Base-by-base conservation (phyloP, 2,888 invertebrate genomes). In the Itoplectis maculator region DNA sequence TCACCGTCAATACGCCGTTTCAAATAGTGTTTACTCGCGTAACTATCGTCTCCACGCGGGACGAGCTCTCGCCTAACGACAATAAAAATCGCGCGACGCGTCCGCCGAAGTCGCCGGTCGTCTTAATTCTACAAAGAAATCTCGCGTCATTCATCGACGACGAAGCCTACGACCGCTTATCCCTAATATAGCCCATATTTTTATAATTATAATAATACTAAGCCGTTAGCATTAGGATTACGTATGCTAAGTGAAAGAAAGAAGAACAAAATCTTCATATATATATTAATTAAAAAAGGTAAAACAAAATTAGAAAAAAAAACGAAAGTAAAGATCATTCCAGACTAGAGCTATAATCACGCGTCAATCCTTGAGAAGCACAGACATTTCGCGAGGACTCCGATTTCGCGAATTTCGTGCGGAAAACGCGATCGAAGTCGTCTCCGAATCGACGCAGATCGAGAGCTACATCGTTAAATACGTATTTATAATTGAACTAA, bases 311-410 rank as follows among this genome's bases (percentile, higher is more conserved):
- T 45, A 74, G 9, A 68, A 83, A 70, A 61, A 42, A 63, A 20
- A 45, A 59, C 66, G 42, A 29, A 73, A 69, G 59, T 9, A 73
- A 77, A 69, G 74, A 81, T 63, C 61, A 82, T 84, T 88, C 83
- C 82, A 86, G 90, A 92, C 90, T 89, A 91, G 90, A 90, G 87
- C 88, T 90, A 90, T 88, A 75, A 91, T 90, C 88, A 89, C 89
- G 88, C 86, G 87, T 86, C 81, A 77, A 83, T 83, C 51, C 45
- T 79, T 80, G 45, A 68, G 51, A 70, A 59, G 63, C 51, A 76
- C 23, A 51, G 29, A 77, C 75, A 42, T 77, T 54, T 65, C 54
- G 63, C 29, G 74, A 61, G 59, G 40, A 73, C 68, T 73, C 79
- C 54, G 59, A n/a, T 66, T 13, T 49, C 66, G 20, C 66, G 49